A percentile compares a stretch with the other conserved stretches of the same genome.
These are phyloP conservation scores for Petroica traversi DNA, from an alignment of 2,113 vertebrate species.

Conservation along the genomic window DNA sequence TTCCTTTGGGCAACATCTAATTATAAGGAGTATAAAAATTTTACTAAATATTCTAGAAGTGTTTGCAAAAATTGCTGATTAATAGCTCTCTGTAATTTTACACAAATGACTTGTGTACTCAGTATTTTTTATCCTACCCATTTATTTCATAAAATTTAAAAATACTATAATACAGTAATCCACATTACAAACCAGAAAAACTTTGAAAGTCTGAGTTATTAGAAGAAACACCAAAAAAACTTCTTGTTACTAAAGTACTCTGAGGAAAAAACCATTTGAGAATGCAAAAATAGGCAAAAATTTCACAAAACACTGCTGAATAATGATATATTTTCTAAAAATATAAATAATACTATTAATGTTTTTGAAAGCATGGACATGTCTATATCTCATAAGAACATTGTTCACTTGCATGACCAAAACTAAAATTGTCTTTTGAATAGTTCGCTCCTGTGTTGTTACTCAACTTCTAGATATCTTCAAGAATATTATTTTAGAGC, in stretches of 20 bases:
- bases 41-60: not conserved
- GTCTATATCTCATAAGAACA: not conserved
- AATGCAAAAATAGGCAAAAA: not conserved
- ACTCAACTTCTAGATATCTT: not conserved
- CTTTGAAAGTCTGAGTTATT: not conserved
- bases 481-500: not conserved
- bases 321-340: not conserved
- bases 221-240: rapidly evolving
- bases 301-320: not conserved
- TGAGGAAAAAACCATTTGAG: not conserved
- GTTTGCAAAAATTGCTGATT: not conserved
- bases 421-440: not conserved
- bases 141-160: not conserved
- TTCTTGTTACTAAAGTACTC: not conserved
- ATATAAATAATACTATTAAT: not conserved
- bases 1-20: not conserved
- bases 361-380: not conserved
- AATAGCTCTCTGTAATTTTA: not conserved
- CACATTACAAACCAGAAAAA: not conserved
- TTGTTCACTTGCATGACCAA: not conserved
- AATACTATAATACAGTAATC: not conserved
- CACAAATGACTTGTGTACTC: not conserved
- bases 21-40: not conserved
- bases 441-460: not conserved
- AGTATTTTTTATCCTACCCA: not conserved